phyloP scores from a whole-genome alignment of 1,140 invertebrate species.

The Magallana gigas region DNA sequence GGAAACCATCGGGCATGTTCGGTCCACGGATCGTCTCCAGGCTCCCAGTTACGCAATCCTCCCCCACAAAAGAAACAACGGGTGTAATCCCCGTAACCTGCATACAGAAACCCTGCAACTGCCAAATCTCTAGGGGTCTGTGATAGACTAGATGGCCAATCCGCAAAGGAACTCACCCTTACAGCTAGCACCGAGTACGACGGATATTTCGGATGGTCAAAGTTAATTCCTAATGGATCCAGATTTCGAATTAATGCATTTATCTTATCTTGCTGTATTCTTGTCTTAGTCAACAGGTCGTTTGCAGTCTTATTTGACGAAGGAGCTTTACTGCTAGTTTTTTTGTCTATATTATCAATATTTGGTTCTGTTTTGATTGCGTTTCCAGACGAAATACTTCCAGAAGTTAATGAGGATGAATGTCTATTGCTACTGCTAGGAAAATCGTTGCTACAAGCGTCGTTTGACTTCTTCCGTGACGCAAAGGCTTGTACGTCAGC shows the following conservation, averaged over 20 bases:
- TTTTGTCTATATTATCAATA: background rate
- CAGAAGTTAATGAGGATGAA: too few species aligned
- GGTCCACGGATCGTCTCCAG: constrained; percentile 85
- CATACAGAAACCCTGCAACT: constrained; percentile 39
- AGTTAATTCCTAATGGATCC: constrained; percentile 8
- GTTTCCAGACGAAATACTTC: background rate
- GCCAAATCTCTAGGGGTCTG: constrained; percentile 39
- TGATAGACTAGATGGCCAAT: constrained; percentile 2
- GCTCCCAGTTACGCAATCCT: constrained; percentile 83
- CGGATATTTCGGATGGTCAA: constrained; percentile 40
- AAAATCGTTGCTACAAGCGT: background rate
- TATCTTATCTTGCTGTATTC: background rate
- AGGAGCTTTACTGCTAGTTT: background rate
- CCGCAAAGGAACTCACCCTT: constrained; percentile 41
- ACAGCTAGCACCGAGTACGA: constrained; percentile 10
- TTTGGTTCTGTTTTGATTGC: background rate
- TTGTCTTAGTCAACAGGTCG: background rate
- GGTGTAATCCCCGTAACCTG: constrained; percentile 43
- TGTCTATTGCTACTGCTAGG: too few species aligned
- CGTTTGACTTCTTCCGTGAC: background rate
- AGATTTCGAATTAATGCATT: background rate
- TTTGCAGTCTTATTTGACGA: background rate
- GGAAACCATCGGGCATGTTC: constrained; percentile 83
- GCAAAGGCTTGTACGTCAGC: background rate
- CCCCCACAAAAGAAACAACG: constrained; percentile 49